Conservation (phyloP, 2,113 vertebrate genomes). For the Microtus richardsoni region DNA sequence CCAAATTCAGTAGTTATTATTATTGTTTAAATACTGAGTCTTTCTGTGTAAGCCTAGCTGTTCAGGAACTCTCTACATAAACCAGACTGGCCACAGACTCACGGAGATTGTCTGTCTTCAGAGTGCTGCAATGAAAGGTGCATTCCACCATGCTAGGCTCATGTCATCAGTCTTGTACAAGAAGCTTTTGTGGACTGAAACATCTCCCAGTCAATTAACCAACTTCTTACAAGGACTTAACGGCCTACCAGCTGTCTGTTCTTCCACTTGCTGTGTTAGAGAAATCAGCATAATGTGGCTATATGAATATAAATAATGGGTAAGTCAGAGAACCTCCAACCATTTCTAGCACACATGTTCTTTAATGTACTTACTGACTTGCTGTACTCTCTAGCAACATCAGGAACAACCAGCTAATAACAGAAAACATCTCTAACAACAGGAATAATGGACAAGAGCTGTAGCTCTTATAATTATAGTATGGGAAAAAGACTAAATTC, state of each 20-base stretch:
- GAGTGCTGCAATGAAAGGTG: not conserved
- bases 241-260: not conserved
- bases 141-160: not conserved
- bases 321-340: not conserved
- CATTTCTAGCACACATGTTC: not conserved
- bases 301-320: not conserved
- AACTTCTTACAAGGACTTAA: not conserved
- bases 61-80: not conserved
- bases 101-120: not conserved
- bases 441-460: not conserved
- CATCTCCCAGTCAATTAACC: not conserved
- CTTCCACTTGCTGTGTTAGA: not conserved
- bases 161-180: not conserved
- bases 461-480: not conserved
- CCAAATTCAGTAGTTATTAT: not conserved
- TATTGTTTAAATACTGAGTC: not conserved
- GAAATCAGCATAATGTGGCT: not conserved
- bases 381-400: not conserved
- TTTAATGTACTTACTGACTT: not conserved
- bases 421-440: rapidly evolving
- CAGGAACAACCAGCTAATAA: not conserved
- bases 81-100: not conserved
- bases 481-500: not conserved
- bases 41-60: not conserved
- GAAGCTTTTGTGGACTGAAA: not conserved